Conservation (phyloP, 1,140 invertebrate genomes). For the Augochlora pura region DNA sequence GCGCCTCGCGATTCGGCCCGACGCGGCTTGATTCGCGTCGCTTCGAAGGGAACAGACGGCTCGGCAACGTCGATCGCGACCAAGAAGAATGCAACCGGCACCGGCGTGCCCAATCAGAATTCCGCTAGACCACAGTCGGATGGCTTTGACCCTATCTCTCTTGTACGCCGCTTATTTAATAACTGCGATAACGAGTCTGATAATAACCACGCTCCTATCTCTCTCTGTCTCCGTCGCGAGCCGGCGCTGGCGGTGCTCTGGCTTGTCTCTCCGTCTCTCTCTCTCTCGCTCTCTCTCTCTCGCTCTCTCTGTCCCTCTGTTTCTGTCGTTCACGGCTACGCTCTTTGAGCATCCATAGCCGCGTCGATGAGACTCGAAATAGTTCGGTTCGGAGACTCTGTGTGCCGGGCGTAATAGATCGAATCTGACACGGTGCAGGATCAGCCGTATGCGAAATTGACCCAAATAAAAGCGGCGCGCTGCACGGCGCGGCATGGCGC, state of each 20-base stretch:
- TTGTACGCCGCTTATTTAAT: neutral
- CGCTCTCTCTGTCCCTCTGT: no score
- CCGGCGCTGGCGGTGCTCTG: no score
- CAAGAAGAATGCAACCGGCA: neutral
- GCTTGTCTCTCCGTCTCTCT: no score
- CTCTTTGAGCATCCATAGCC: neutral
- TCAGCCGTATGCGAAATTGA: constrained; percentile 1
- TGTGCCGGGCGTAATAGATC: neutral
- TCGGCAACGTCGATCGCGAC: neutral
- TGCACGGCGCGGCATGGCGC: no score
- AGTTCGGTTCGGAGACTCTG: neutral
- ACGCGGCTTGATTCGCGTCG: neutral
- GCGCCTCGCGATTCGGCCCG: constrained; percentile 1
- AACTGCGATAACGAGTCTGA: constrained; percentile 13
- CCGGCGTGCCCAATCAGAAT: neutral
- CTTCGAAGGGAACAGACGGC: neutral
- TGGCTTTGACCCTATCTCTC: neutral
- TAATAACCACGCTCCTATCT: neutral
- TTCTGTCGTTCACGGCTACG: neutral
- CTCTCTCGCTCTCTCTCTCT: no score
- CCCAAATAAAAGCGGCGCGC: neutral
- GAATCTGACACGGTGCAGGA: neutral
- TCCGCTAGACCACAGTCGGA: neutral
- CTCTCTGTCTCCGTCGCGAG: neutral
- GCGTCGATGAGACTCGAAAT: neutral